Conservation (phyloP, 2,113 vertebrate genomes). For the Rana temporaria region DNA sequence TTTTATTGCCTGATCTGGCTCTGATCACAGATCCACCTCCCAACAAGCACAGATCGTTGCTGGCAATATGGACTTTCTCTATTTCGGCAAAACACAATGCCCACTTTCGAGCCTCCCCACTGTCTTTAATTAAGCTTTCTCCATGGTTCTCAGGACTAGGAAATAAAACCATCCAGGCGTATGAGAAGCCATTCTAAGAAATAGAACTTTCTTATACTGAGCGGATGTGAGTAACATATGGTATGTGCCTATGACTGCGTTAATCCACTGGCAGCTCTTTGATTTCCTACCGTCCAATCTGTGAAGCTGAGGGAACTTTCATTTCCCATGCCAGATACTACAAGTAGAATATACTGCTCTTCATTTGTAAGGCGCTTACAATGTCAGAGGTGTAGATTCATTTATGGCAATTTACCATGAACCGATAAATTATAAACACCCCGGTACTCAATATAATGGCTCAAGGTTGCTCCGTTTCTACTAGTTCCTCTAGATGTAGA, state of each 20-base stretch:
- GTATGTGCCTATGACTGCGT: neutral
- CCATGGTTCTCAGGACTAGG: constrained; percentile 13
- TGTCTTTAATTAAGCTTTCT: constrained; percentile 41
- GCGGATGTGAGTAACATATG: constrained; percentile 27
- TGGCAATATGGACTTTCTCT: neutral
- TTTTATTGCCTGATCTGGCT: constrained; percentile 12
- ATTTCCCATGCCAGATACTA: constrained; percentile 11
- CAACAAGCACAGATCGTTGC: neutral
- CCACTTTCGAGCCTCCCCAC: neutral
- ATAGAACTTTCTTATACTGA: neutral
- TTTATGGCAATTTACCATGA: too few relatives aligned
- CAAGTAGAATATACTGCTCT: neutral
- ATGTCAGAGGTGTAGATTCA: too few relatives aligned
- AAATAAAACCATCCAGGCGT: constrained; percentile 25
- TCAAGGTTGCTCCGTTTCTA: too few relatives aligned
- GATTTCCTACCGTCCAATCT: constrained; percentile 18
- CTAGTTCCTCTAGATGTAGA: too few relatives aligned
- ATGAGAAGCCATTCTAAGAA: neutral
- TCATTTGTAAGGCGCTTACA: neutral
- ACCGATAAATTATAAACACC: too few relatives aligned
- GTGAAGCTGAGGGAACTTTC: neutral
- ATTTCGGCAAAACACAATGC: neutral
- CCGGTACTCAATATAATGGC: too few relatives aligned
- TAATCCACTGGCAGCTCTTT: constrained; percentile 35
- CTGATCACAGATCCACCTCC: neutral